phyloP scores from a whole-genome alignment of 2,113 vertebrate species.

The Aptenodytes patagonicus region DNA sequence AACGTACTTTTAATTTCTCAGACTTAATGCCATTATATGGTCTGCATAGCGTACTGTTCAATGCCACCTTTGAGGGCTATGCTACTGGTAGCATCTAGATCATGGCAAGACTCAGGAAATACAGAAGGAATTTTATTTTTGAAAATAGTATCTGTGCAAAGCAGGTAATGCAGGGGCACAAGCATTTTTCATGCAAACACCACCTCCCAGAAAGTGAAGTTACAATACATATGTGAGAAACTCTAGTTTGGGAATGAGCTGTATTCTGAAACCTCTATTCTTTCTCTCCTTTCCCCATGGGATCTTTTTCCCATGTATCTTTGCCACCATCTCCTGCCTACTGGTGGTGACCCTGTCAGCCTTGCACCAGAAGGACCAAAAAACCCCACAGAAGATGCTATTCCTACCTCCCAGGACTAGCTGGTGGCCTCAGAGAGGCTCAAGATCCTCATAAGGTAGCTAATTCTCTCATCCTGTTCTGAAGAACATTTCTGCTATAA shows the following conservation, averaged over 20 bases:
- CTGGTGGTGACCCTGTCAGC: background rate
- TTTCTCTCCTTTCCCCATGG: background rate
- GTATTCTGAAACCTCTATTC: background rate
- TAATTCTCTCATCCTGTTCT: background rate
- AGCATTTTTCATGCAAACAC: background rate
- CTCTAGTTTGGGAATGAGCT: background rate
- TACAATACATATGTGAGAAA: background rate
- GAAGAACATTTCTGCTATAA: background rate
- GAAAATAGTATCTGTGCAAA: background rate
- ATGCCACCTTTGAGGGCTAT: background rate
- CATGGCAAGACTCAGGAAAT: background rate
- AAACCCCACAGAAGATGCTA: background rate
- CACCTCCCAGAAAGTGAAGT: background rate
- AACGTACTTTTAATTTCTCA: background rate
- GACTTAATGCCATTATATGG: background rate
- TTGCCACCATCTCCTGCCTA: background rate
- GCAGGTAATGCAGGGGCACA: background rate
- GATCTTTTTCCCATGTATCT: background rate
- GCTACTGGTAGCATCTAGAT: background rate
- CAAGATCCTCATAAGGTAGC: background rate
- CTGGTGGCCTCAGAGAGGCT: background rate
- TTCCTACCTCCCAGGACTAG: background rate
- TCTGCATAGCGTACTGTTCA: background rate
- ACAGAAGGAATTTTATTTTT: background rate
- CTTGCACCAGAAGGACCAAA: background rate